Evolutionary conservation across 2,797 vertebrate species (phyloP).

Genomic region (Simalia tracyae): DNA sequence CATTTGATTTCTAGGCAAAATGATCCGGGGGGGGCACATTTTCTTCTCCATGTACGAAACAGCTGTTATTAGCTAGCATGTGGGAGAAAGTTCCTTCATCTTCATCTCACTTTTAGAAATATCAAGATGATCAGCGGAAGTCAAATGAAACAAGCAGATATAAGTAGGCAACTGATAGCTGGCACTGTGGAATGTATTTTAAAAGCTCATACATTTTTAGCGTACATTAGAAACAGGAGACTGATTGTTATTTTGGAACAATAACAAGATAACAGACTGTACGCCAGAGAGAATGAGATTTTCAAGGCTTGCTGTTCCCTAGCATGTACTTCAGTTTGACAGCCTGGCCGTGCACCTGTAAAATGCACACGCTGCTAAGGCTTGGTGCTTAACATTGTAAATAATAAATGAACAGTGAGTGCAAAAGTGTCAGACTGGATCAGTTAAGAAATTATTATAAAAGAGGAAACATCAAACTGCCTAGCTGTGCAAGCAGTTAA

Average conservation of each 20-base stretch:
- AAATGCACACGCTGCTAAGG: constrained; percentile 62
- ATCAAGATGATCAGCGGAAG: neutral
- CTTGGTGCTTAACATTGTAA: constrained; percentile 64
- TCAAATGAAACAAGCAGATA: neutral
- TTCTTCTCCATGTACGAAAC: neutral
- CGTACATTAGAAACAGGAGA: neutral
- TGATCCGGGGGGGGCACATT: too few species aligned
- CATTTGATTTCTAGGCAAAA: neutral
- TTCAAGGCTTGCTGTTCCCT: constrained; percentile 53
- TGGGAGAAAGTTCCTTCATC: neutral
- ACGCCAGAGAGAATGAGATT: constrained; percentile 9
- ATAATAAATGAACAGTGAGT: constrained; percentile 69
- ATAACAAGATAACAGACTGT: constrained; percentile 13
- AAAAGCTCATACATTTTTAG: neutral
- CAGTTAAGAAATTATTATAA: constrained; percentile 47
- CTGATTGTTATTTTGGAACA: constrained; percentile 16
- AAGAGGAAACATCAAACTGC: constrained; percentile 50
- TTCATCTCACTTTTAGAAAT: neutral
- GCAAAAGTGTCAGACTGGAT: constrained; percentile 57
- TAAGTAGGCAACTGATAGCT: neutral
- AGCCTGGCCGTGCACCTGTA: constrained; percentile 65
- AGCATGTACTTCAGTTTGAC: constrained; percentile 59
- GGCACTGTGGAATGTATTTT: neutral
- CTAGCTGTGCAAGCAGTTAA: constrained; percentile 42
- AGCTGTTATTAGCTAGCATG: neutral